Evolutionary conservation across 2,113 vertebrate genomes (phyloP).

Genomic region (Rhinoderma darwinii): DNA sequence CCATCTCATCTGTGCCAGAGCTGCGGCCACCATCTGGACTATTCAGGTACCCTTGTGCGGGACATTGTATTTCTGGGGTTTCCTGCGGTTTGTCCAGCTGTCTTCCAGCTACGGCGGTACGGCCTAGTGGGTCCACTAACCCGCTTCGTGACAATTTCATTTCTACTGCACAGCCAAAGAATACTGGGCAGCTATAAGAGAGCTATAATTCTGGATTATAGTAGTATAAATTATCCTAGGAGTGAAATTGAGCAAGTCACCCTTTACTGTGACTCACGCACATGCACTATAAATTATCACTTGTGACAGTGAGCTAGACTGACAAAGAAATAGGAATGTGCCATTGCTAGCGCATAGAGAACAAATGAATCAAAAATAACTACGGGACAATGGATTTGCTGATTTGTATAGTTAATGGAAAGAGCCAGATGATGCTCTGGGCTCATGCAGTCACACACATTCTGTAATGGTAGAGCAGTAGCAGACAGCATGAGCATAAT

Average conservation of each 20-base stretch:
- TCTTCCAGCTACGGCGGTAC: too few relatives aligned
- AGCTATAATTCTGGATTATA: not conserved
- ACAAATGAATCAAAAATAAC: slow-evolving; percentile 45
- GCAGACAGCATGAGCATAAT: slow-evolving; percentile 40
- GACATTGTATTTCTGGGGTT: too few relatives aligned
- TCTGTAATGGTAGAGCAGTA: slow-evolving; percentile 7
- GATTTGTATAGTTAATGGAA: slow-evolving; percentile 55
- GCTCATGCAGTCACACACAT: not conserved
- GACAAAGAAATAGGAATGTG: slow-evolving; percentile 42
- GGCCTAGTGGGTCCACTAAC: too few relatives aligned
- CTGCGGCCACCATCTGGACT: too few relatives aligned
- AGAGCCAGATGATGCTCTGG: not conserved
- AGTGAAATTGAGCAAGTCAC: not conserved
- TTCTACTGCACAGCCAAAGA: not conserved
- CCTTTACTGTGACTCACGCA: not conserved
- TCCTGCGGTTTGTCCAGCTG: too few relatives aligned
- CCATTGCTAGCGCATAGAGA: slow-evolving; percentile 25
- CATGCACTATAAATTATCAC: slow-evolving; percentile 12
- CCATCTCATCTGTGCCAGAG: too few relatives aligned
- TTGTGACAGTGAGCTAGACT: not conserved
- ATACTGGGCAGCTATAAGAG: not conserved
- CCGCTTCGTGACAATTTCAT: too few relatives aligned
- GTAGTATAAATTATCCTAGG: not conserved
- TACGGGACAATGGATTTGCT: slow-evolving; percentile 49
- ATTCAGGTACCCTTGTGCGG: too few relatives aligned